Conservation (phyloP, 2,113 vertebrate species). For the Bujurquina vittata region DNA sequence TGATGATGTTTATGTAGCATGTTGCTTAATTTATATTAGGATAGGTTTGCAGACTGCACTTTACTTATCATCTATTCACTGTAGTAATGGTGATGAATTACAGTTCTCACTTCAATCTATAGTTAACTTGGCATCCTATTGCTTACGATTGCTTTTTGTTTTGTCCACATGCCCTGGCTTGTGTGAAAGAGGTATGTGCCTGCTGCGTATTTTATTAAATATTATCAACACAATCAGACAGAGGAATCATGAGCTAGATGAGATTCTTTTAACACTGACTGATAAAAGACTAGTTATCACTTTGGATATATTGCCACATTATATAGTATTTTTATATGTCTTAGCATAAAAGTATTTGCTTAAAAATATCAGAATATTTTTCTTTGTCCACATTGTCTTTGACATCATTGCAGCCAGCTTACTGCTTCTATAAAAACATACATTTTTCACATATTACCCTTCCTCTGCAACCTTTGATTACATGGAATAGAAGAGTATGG, state of each 20-base stretch:
- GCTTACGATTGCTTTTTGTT: not conserved
- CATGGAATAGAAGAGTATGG: not conserved
- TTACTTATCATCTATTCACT: not conserved
- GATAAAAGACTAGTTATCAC: not conserved
- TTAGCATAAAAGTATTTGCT: not conserved
- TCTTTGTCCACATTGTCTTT: not conserved
- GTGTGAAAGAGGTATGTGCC: not conserved
- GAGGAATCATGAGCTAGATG: not conserved
- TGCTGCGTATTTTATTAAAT: not conserved
- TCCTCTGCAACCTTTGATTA: not conserved
- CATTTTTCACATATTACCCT: not conserved
- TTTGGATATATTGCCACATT: not conserved
- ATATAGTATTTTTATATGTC: not conserved
- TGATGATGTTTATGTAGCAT: not conserved
- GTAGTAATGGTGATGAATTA: not conserved
- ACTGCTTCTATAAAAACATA: not conserved
- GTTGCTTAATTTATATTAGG: not conserved
- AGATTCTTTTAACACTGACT: not conserved
- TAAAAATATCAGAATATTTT: not conserved
- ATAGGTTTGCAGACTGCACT: not conserved
- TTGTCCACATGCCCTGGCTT: constrained; percentile 1
- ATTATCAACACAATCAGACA: not conserved
- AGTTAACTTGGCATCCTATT: not conserved
- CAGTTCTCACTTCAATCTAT: not conserved
- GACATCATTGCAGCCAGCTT: not conserved